phyloP scores from a whole-genome alignment of 1,140 invertebrate genomes.

The Chironomus striatipennis region DNA sequence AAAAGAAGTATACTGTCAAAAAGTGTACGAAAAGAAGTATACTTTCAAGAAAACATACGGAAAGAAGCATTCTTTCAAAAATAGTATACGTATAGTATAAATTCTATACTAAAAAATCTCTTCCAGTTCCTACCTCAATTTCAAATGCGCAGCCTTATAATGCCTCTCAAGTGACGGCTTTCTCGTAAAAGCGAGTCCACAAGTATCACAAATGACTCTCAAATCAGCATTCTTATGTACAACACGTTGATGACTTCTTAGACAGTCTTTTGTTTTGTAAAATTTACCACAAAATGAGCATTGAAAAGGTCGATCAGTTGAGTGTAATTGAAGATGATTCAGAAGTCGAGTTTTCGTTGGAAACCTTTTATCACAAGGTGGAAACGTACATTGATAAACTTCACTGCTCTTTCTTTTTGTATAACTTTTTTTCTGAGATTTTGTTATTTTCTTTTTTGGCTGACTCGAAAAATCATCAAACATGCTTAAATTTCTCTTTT shows the following conservation, averaged over 20 bases:
- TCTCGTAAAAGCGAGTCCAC: not conserved
- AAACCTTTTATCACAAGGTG: not conserved
- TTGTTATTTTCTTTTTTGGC: not conserved
- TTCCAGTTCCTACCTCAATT: not conserved
- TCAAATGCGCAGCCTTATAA: not conserved
- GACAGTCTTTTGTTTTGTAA: not conserved
- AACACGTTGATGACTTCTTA: not conserved
- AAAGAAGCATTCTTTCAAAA: no score
- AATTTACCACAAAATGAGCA: slow-evolving; percentile 8
- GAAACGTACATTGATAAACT: not conserved
- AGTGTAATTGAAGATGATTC: not conserved
- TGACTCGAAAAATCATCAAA: not conserved
- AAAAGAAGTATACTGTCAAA: no score
- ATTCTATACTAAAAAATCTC: no score
- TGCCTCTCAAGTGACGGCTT: not conserved
- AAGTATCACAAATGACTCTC: not conserved
- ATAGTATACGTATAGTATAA: no score
- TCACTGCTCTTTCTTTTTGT: not conserved
- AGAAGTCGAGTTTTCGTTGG: not conserved
- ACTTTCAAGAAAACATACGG: no score
- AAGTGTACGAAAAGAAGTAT: no score
- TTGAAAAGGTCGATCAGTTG: not conserved
- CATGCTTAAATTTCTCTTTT: not conserved
- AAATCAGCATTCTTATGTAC: not conserved
- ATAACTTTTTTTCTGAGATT: not conserved